Conservation (phyloP, 2,888 invertebrate species). For the Sminthurinus aureus region DNA sequence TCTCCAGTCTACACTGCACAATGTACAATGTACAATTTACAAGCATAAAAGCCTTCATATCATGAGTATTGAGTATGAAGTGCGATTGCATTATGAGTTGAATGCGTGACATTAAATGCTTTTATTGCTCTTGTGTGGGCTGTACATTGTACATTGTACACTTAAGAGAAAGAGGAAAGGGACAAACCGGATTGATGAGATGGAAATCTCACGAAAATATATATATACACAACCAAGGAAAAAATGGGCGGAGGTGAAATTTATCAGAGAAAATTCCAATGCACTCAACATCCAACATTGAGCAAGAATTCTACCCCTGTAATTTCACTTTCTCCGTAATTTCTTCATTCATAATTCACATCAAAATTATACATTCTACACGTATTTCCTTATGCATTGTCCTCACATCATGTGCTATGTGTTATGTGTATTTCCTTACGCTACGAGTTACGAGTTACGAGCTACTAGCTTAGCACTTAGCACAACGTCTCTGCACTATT, state of each 20-base stretch:
- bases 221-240: background rate
- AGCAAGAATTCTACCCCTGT: background rate
- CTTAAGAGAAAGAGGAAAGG: background rate
- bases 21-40: no score
- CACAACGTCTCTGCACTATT: no score
- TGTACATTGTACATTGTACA: background rate
- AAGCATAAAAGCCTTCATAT: no score
- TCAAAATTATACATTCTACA: no score
- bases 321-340: background rate
- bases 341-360: background rate
- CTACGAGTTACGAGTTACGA: no score
- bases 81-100: background rate
- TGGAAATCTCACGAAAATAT: background rate
- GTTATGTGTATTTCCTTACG: no score
- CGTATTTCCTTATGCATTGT: no score
- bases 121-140: background rate
- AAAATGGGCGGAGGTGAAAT: background rate
- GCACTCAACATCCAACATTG: background rate
- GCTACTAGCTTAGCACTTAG: no score
- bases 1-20: no score
- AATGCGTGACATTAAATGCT: background rate
- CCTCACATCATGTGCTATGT: no score
- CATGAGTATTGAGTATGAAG: no score
- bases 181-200: background rate
- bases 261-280: background rate